phyloP scores from a whole-genome alignment of 2,113 vertebrate species.

The Pyrgilauda ruficollis region DNA sequence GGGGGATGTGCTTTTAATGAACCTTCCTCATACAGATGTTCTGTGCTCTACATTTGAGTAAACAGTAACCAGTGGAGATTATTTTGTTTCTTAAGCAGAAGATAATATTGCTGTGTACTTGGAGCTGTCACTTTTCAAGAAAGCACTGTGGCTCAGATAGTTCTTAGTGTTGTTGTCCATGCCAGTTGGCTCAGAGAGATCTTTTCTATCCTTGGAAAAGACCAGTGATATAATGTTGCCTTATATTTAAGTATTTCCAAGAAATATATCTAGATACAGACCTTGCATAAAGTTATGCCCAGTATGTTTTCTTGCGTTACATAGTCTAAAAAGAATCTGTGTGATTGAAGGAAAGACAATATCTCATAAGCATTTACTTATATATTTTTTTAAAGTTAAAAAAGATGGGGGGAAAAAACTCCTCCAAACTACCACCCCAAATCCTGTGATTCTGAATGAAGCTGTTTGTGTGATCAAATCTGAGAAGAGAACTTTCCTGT shows the following conservation, averaged over 20 bases:
- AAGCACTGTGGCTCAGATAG: neutral
- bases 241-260: constrained; percentile 32
- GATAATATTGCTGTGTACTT: neutral
- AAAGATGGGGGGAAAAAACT: neutral
- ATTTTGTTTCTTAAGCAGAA: neutral
- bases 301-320: neutral
- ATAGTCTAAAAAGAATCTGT: neutral
- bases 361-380: neutral
- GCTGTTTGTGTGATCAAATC: neutral
- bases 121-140: constrained; percentile 12
- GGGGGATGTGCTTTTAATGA: neutral
- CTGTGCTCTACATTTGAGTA: neutral
- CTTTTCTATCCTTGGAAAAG: constrained; percentile 25
- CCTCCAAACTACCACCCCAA: neutral
- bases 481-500: neutral
- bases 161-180: neutral
- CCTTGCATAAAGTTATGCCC: neutral
- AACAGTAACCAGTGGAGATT: neutral
- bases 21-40: neutral
- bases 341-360: neutral
- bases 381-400: neutral
- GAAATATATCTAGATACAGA: constrained; percentile 17
- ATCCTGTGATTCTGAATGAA: neutral
- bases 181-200: constrained; percentile 17
- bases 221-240: neutral